Evolutionary conservation across 2,888 invertebrate species (phyloP).

Genomic region (Dugesia japonica): DNA sequence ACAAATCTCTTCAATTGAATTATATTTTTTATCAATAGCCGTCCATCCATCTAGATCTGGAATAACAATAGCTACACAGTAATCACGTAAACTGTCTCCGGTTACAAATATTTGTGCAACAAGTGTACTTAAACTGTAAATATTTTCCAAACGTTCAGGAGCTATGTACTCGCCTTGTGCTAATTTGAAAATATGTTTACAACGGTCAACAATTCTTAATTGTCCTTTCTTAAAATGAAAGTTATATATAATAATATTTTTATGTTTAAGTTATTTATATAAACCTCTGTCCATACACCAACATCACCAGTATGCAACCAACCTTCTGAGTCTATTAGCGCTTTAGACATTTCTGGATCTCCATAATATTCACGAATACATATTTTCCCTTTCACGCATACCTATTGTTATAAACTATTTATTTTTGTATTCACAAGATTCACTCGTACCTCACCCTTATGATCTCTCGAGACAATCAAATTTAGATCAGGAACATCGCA

Average conservation of each 20-base stretch:
- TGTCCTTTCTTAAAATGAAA: slow-evolving; percentile 59
- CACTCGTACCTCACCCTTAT: slow-evolving; percentile 40
- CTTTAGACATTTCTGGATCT: slow-evolving; percentile 73
- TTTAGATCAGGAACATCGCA: slow-evolving; percentile 94
- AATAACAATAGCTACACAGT: slow-evolving; percentile 74
- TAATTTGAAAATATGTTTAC: slow-evolving; percentile 92
- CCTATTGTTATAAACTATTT: slow-evolving; percentile 37
- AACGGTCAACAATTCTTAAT: slow-evolving; percentile 82
- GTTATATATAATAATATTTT: neutral
- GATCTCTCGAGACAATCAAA: slow-evolving; percentile 39
- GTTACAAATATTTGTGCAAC: slow-evolving; percentile 88
- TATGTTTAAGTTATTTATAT: slow-evolving; percentile 47
- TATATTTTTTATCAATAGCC: slow-evolving; percentile 65
- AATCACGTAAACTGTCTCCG: slow-evolving; percentile 65
- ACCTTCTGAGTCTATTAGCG: slow-evolving; percentile 52
- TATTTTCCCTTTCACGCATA: slow-evolving; percentile 81
- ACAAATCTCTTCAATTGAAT: neutral
- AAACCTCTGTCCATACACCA: slow-evolving; percentile 79
- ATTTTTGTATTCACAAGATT: neutral
- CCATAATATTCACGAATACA: slow-evolving; percentile 86
- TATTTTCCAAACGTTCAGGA: slow-evolving; percentile 92
- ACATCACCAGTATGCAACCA: slow-evolving; percentile 75
- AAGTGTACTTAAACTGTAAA: slow-evolving; percentile 76
- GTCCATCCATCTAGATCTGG: slow-evolving; percentile 66
- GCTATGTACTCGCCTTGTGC: slow-evolving; percentile 88